These are phyloP conservation scores for Plutella xylostella DNA, from an alignment of 2,888 invertebrate species.

Conservation along the genomic window DNA sequence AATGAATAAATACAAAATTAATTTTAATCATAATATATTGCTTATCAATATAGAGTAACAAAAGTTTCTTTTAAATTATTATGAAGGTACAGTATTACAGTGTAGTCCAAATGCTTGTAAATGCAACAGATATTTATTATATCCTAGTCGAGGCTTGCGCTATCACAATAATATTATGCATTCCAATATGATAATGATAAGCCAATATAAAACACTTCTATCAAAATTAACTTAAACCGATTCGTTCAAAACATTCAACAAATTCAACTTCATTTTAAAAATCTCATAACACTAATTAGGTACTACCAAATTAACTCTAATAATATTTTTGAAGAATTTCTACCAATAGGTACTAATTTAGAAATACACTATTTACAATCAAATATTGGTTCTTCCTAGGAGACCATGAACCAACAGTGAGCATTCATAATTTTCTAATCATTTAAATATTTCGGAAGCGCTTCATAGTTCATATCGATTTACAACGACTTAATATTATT, in stretches of 20 bases:
- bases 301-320: slow-evolving; percentile 56
- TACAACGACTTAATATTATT: slow-evolving; percentile 31
- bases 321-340: slow-evolving; percentile 50
- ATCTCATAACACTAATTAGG: slow-evolving; percentile 66
- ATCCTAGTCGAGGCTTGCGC: slow-evolving; percentile 55
- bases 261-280: slow-evolving; percentile 37
- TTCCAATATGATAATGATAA: slow-evolving; percentile 35
- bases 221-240: slow-evolving; percentile 46
- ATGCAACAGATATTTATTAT: slow-evolving; percentile 47
- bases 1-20: slow-evolving; percentile 27
- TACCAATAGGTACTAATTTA: slow-evolving; percentile 24
- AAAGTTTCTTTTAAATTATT: slow-evolving; percentile 52
- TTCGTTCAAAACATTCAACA: slow-evolving; percentile 57
- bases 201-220: slow-evolving; percentile 57
- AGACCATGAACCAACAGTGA: too few relatives aligned
- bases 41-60: slow-evolving; percentile 67
- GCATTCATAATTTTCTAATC: slow-evolving; percentile 45
- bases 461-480: slow-evolving; percentile 33
- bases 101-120: slow-evolving; percentile 64
- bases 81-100: slow-evolving; percentile 47
- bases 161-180: slow-evolving; percentile 45
- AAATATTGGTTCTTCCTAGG: too few relatives aligned
- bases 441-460: slow-evolving; percentile 41
- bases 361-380: slow-evolving; percentile 12
- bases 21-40: slow-evolving; percentile 63